Evolutionary conservation across 2,113 vertebrate species (phyloP).

Genomic region (Neogobius melanostomus): DNA sequence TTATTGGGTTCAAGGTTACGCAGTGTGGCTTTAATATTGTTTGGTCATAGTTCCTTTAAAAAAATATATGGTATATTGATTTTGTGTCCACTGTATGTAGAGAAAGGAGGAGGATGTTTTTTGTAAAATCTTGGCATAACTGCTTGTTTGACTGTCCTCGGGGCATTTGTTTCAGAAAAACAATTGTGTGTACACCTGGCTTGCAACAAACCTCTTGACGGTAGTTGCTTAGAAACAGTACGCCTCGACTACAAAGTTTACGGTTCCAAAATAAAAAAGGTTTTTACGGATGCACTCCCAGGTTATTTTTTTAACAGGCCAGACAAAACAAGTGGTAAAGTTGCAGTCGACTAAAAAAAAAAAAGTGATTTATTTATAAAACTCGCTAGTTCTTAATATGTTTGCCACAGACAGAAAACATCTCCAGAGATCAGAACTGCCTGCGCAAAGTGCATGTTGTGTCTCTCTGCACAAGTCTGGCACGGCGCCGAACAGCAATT

Average conservation of each 20-base stretch:
- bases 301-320: not conserved
- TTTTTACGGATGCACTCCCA: not conserved
- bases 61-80: not conserved
- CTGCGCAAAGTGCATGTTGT: slow-evolving; percentile 6
- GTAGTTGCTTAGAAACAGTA: slow-evolving; percentile 34
- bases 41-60: too few species aligned
- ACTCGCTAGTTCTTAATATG: not conserved
- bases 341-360: slow-evolving; percentile 12
- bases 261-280: not conserved
- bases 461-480: slow-evolving; percentile 35
- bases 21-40: too few species aligned
- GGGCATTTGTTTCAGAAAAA: slow-evolving; percentile 4
- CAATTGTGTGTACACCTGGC: slow-evolving; percentile 6
- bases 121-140: not conserved
- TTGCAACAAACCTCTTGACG: slow-evolving; percentile 10
- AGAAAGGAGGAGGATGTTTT: not conserved
- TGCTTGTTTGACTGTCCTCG: not conserved
- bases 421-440: not conserved
- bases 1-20: too few species aligned
- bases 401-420: slow-evolving; percentile 11
- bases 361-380: slow-evolving; percentile 27
- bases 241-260: not conserved
- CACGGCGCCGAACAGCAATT: slow-evolving; percentile 52
- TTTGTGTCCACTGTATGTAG: not conserved
- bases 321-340: not conserved